phyloP scores from a whole-genome alignment of 2,888 invertebrate species.

The Platycheirus rosarum region DNA sequence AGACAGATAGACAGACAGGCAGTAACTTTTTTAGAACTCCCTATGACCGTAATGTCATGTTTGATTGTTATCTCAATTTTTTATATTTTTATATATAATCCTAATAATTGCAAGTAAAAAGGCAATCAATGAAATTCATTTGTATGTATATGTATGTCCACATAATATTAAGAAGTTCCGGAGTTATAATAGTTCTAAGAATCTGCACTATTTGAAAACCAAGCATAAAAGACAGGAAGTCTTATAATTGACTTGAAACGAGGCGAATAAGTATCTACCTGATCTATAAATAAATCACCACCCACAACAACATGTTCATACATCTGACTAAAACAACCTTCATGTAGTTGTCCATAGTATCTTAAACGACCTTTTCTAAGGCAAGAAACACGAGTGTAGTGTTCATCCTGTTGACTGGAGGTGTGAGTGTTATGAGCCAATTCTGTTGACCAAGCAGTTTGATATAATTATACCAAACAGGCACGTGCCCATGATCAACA shows the following conservation, averaged over 20 bases:
- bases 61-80: too few relatives aligned
- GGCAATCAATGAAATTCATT: too few relatives aligned
- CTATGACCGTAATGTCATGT: too few relatives aligned
- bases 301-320: background rate
- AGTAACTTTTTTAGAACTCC: too few relatives aligned
- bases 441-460: constrained; percentile 43
- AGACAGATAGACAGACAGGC: too few relatives aligned
- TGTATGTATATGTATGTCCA: too few relatives aligned
- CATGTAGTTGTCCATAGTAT: constrained; percentile 16
- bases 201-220: too few relatives aligned
- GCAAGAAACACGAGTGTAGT: constrained; percentile 7
- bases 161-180: background rate
- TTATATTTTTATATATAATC: too few relatives aligned
- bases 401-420: constrained; percentile 13
- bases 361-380: constrained; percentile 24
- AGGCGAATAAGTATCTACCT: constrained; percentile 7
- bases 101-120: too few relatives aligned
- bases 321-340: constrained; percentile 31
- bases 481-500: constrained; percentile 43
- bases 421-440: constrained; percentile 49
- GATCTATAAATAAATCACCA: constrained; percentile 32
- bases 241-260: constrained; percentile 8
- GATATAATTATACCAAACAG: constrained; percentile 24
- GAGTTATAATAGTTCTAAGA: too few relatives aligned
- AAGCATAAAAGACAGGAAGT: constrained; percentile 10